These are phyloP conservation scores for Streptopelia turtur DNA, from an alignment of 2,797 vertebrate genomes.

Conservation along the genomic window DNA sequence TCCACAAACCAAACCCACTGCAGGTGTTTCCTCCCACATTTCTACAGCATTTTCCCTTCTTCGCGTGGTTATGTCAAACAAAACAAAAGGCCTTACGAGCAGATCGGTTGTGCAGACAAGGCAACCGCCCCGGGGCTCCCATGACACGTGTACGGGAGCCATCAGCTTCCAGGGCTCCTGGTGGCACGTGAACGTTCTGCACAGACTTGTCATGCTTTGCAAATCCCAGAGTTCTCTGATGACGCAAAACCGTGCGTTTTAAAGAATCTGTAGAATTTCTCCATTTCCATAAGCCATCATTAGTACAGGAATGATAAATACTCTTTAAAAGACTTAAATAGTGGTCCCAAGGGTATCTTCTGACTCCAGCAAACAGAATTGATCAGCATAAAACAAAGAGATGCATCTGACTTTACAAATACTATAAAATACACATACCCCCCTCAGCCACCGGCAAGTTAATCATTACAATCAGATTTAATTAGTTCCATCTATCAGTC, in stretches of 20 bases:
- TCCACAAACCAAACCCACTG: background rate
- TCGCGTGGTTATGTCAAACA: background rate
- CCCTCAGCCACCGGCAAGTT: background rate
- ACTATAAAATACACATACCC: background rate
- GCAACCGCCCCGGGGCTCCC: background rate
- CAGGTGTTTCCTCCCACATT: background rate
- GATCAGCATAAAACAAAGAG: background rate
- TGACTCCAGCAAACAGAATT: background rate
- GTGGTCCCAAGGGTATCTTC: constrained; percentile 7
- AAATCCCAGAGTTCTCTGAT: background rate
- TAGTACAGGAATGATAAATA: constrained; percentile 19
- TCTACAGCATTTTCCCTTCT: background rate
- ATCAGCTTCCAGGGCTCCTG: background rate
- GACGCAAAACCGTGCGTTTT: background rate
- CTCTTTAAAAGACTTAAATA: background rate
- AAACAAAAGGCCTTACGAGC: background rate
- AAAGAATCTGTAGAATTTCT: background rate
- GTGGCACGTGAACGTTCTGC: background rate
- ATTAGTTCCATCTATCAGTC: background rate
- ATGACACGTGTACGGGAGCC: background rate
- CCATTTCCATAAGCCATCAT: background rate
- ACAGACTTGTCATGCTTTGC: background rate
- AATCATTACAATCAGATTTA: background rate
- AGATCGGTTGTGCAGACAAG: background rate
- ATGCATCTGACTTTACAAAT: background rate